phyloP scores from a whole-genome alignment of 2,113 vertebrate genomes.

The Zingel zingel region DNA sequence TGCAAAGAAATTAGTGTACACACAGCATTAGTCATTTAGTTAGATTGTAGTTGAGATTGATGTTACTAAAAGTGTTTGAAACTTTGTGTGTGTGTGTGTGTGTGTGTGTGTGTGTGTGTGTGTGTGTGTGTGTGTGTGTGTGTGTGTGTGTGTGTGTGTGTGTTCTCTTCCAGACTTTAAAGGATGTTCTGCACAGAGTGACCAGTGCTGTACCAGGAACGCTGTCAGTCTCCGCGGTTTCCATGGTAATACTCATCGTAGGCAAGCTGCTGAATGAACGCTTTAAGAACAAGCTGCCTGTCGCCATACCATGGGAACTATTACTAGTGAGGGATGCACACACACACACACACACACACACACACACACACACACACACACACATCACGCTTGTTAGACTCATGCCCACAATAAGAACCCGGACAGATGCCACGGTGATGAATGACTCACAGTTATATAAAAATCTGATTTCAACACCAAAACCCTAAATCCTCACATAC shows the following conservation, averaged over 20 bases:
- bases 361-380: slow-evolving; percentile 26
- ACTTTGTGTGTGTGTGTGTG: background rate
- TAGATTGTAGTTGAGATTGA: no score
- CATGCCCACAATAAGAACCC: slow-evolving; percentile 45
- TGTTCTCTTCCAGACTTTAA: slow-evolving; percentile 38
- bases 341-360: slow-evolving; percentile 21
- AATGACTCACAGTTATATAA: slow-evolving; percentile 70
- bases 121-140: no score
- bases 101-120: no score
- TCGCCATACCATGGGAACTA: slow-evolving; percentile 60
- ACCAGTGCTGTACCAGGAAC: slow-evolving; percentile 44
- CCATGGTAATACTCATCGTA: slow-evolving; percentile 45
- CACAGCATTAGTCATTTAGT: no score
- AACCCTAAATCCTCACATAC: slow-evolving; percentile 27
- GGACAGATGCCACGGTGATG: slow-evolving; percentile 63
- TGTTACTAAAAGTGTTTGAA: background rate
- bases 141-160: background rate
- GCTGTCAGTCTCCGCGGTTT: slow-evolving; percentile 51
- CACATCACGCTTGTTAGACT: slow-evolving; percentile 10
- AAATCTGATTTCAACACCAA: slow-evolving; percentile 52
- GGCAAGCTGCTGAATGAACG: slow-evolving; percentile 66
- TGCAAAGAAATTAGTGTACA: no score
- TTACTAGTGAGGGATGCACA: slow-evolving; percentile 46
- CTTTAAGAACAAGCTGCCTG: slow-evolving; percentile 67
- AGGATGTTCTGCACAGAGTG: slow-evolving; percentile 50